phyloP scores from a whole-genome alignment of 2,888 invertebrate species.

The Xanthia icteritia region DNA sequence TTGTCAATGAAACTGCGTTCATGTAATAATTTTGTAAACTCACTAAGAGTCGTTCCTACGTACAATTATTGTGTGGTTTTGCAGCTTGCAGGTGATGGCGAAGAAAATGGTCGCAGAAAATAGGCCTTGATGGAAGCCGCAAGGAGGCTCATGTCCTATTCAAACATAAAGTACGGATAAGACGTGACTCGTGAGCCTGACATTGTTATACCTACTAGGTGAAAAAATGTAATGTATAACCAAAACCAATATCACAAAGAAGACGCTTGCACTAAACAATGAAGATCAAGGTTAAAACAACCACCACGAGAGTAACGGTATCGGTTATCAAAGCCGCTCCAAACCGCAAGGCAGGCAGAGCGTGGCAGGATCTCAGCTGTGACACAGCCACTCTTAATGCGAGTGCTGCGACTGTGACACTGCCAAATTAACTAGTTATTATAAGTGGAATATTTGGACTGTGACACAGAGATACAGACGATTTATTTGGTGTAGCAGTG shows the following conservation, averaged over 20 bases:
- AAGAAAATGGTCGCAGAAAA: not conserved
- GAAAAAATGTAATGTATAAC: not conserved
- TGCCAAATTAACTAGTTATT: slow-evolving; percentile 6
- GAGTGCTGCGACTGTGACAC: slow-evolving; percentile 20
- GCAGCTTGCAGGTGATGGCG: not conserved
- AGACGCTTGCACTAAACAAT: not conserved
- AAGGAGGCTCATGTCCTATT: not conserved
- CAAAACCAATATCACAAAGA: slow-evolving; percentile 11
- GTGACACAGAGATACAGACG: slow-evolving; percentile 15
- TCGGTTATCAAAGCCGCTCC: slow-evolving; percentile 24
- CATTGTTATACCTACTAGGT: not conserved
- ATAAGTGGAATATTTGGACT: slow-evolving; percentile 24
- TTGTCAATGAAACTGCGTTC: not conserved
- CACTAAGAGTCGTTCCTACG: too few species aligned
- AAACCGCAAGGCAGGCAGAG: slow-evolving; percentile 53
- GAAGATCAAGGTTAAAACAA: slow-evolving; percentile 9
- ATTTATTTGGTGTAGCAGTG: slow-evolving; percentile 1
- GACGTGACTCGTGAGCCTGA: not conserved
- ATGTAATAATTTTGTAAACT: not conserved
- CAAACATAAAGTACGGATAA: not conserved
- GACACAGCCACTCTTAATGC: slow-evolving; percentile 34
- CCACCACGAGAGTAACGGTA: slow-evolving; percentile 42
- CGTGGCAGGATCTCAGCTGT: slow-evolving; percentile 61
- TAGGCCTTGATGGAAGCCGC: not conserved
- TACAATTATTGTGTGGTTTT: too few species aligned